Percentiles rank a stretch among this genome's conserved stretches.
Conservation (phyloP, 35 echinoderm and acorn worm genomes). For the Hemicentrotus pulcherrimus region DNA sequence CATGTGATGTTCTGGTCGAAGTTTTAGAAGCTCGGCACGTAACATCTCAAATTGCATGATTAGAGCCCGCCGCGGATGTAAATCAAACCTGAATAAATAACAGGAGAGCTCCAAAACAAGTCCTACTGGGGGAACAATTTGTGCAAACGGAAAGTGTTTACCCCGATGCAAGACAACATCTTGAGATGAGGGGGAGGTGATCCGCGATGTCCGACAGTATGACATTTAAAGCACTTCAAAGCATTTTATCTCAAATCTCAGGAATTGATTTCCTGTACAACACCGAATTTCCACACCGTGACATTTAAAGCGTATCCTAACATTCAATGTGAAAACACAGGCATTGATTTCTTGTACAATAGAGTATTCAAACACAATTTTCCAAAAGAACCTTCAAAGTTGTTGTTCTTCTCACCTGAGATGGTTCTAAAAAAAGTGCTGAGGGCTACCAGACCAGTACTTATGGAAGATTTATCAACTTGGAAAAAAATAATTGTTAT, state of each 20-base stretch:
- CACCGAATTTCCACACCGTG: neutral
- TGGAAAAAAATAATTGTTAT: no score
- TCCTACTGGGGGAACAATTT: neutral
- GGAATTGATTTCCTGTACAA: slow-evolving; percentile 1
- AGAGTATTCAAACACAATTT: neutral
- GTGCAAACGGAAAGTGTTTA: neutral
- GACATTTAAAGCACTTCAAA: slow-evolving; percentile 3
- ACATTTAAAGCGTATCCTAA: neutral
- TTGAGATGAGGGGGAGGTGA: neutral
- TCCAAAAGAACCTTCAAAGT: neutral
- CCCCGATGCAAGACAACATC: neutral
- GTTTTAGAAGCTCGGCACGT: neutral
- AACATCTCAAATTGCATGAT: neutral
- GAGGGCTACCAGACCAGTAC: no score
- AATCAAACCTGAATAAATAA: slow-evolving; percentile 6
- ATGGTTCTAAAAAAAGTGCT: no score
- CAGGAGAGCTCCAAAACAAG: neutral
- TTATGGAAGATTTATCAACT: no score
- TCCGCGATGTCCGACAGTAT: neutral
- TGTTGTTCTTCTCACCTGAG: neutral
- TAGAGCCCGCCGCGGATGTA: neutral
- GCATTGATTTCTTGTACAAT: neutral
- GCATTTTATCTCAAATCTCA: neutral
- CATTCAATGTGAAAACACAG: neutral
- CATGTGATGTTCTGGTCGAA: neutral